phyloP scores from a whole-genome alignment of 2,113 vertebrate species.

The Arenaria interpres region DNA sequence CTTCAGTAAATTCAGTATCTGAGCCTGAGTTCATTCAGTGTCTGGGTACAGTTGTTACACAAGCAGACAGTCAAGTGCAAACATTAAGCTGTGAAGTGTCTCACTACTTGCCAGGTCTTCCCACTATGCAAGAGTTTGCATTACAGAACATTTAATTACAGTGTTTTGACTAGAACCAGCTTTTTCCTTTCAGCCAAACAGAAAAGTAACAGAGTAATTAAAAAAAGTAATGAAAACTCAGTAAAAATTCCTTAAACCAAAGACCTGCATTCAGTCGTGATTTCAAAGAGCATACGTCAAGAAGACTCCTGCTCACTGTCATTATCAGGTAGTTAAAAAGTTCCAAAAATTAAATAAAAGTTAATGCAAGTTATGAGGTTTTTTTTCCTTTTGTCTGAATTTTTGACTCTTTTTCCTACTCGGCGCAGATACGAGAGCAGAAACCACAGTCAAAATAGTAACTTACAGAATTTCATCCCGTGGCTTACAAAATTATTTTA shows the following conservation, averaged over 20 bases:
- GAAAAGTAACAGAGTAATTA: slow-evolving; percentile 59
- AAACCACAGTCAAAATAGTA: not conserved
- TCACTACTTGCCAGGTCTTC: slow-evolving; percentile 40
- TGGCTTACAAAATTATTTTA: not conserved
- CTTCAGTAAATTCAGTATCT: not conserved
- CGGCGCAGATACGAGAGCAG: not conserved
- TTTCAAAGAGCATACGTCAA: slow-evolving; percentile 10
- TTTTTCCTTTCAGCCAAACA: slow-evolving; percentile 30
- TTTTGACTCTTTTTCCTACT: not conserved
- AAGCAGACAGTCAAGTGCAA: slow-evolving; percentile 17
- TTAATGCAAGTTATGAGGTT: not conserved
- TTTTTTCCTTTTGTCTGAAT: not conserved
- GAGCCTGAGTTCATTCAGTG: not conserved
- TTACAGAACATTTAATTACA: slow-evolving; percentile 47
- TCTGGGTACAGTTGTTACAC: not conserved
- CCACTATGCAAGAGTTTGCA: slow-evolving; percentile 11
- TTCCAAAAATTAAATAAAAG: slow-evolving; percentile 29
- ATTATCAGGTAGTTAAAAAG: slow-evolving; percentile 48
- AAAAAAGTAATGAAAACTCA: slow-evolving; percentile 58
- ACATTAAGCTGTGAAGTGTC: not conserved
- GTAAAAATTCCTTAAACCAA: slow-evolving; percentile 61
- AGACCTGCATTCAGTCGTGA: not conserved
- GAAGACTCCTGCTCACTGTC: slow-evolving; percentile 48
- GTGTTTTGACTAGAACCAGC: slow-evolving; percentile 60
- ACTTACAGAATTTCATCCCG: not conserved